Percentiles rank a stretch among this genome's conserved stretches.
phyloP scores from a whole-genome alignment of 2,797 vertebrate species.

The Semaprochilodus insignis region DNA sequence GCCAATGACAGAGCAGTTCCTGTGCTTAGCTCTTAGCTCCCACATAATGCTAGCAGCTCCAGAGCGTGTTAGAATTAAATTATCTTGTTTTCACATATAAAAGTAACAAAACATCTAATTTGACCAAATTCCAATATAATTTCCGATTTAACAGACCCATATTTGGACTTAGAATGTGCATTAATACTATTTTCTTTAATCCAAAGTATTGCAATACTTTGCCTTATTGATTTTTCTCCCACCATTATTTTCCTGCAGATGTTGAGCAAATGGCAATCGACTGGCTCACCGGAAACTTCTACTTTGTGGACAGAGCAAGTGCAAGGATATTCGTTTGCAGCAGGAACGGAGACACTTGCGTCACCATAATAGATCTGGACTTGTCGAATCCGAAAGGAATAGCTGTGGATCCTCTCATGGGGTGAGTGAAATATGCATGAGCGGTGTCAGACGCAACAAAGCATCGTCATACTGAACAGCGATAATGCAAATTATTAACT shows the following conservation, averaged over 20 bases:
- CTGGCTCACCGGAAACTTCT: constrained; percentile 94
- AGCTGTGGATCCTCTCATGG: constrained; percentile 90
- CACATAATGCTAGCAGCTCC: too few species aligned
- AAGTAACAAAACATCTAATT: too few species aligned
- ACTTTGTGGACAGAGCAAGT: constrained; percentile 88
- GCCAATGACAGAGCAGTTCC: too few species aligned
- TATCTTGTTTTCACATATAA: too few species aligned
- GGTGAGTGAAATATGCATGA: constrained; percentile 80
- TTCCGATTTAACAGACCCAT: too few species aligned
- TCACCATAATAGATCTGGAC: constrained; percentile 90
- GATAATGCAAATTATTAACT: constrained; percentile 40
- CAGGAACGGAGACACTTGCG: constrained; percentile 84
- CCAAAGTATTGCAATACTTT: neutral
- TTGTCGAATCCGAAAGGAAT: constrained; percentile 91
- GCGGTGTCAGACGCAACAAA: neutral
- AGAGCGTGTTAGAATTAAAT: too few species aligned
- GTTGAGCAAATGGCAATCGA: constrained; percentile 92
- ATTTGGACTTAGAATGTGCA: neutral
- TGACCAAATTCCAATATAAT: too few species aligned
- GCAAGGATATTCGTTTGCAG: constrained; percentile 91
- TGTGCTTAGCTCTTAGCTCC: too few species aligned
- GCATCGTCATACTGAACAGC: constrained; percentile 10
- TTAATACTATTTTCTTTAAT: neutral
- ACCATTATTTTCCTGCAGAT: constrained; percentile 76
- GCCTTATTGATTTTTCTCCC: neutral